Conservation (phyloP, 2,113 vertebrate species). For the Procapra przewalskii region DNA sequence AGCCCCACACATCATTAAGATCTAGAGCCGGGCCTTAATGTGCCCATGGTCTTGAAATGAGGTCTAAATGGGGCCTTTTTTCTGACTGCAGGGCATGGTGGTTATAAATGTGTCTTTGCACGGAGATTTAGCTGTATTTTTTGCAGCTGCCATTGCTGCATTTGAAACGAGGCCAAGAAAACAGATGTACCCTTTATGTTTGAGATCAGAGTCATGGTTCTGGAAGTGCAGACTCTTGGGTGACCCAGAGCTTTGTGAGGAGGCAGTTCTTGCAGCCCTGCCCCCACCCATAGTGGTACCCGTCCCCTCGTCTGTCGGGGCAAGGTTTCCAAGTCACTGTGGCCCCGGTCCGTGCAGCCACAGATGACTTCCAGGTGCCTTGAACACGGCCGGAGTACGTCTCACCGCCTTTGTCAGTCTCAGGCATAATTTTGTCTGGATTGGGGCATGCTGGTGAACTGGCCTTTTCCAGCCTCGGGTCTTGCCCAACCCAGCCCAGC, state of each 20-base stretch:
- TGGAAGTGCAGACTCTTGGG: slow-evolving; percentile 49
- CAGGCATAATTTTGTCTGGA: not conserved
- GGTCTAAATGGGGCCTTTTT: slow-evolving; percentile 71
- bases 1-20: slow-evolving; percentile 65
- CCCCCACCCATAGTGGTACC: not conserved
- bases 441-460: accelerated
- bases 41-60: slow-evolving; percentile 68
- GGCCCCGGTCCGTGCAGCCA: not conserved
- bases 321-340: not conserved
- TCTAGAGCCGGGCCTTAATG: slow-evolving; percentile 69
- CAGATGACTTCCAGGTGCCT: accelerated
- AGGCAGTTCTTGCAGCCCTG: not conserved
- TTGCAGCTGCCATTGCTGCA: slow-evolving; percentile 67
- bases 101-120: slow-evolving; percentile 74
- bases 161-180: slow-evolving; percentile 74
- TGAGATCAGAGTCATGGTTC: slow-evolving; percentile 59
- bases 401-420: accelerated
- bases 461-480: too few relatives aligned
- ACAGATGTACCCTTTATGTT: slow-evolving; percentile 73
- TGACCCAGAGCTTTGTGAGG: not conserved
- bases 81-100: slow-evolving; percentile 62
- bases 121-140: slow-evolving; percentile 66
- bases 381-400: accelerated
- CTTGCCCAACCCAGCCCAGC: not conserved
- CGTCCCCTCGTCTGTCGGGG: not conserved